Percentiles rank a stretch among this genome's conserved stretches.
Evolutionary conservation across 2,888 invertebrate genomes (phyloP).

Genomic region (Cyrtodaria siliqua): DNA sequence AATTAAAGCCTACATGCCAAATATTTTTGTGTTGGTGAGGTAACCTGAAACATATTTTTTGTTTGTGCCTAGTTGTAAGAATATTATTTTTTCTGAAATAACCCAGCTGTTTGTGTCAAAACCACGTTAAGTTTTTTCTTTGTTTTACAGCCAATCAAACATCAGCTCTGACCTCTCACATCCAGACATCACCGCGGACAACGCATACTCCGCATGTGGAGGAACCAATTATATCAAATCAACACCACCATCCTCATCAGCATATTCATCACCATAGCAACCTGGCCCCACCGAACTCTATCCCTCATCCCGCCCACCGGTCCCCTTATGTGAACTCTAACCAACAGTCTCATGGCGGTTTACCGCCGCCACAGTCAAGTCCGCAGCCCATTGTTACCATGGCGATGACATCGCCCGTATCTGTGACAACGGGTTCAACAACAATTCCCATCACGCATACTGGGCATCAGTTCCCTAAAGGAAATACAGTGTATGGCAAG

Average conservation of each 20-base stretch:
- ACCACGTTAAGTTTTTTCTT: too few species aligned
- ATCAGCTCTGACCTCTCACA: conserved; percentile 6
- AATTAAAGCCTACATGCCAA: too few species aligned
- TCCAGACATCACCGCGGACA: conserved; percentile 28
- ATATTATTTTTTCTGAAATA: too few species aligned
- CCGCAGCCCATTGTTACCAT: conserved; percentile 46
- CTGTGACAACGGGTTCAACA: conserved; percentile 38
- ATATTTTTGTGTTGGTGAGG: too few species aligned
- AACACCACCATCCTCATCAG: conserved; percentile 34
- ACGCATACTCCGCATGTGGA: conserved; percentile 14
- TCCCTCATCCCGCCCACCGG: conserved; percentile 19
- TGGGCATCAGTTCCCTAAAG: conserved; percentile 38
- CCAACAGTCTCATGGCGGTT: conserved; percentile 23
- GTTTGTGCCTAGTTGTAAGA: too few species aligned
- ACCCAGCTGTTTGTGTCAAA: too few species aligned
- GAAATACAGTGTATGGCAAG: conserved; percentile 63
- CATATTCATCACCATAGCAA: conserved; percentile 21
- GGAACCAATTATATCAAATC: conserved; percentile 23
- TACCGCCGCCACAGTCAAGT: conserved; percentile 43
- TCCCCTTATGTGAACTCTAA: conserved; percentile 42
- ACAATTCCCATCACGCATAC: conserved; percentile 59
- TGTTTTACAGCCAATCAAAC: conserved; percentile 34
- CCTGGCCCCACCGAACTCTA: conserved; percentile 17
- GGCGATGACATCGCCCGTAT: conserved; percentile 40
- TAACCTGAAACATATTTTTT: too few species aligned